Conservation (phyloP, 2,113 vertebrate genomes). For the Hirundichthys speculiger region DNA sequence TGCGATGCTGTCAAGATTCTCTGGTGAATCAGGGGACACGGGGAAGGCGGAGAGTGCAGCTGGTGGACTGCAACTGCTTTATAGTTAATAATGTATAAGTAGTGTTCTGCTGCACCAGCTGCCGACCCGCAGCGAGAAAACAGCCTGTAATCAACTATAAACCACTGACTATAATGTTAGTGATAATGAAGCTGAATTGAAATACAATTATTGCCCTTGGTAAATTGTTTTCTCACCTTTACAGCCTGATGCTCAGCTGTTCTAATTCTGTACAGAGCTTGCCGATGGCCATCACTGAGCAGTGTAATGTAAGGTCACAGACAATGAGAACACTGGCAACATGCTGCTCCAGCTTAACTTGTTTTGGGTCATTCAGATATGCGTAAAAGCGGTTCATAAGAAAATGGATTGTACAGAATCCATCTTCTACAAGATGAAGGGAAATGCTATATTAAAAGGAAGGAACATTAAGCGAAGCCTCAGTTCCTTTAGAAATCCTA, state of each 20-base stretch:
- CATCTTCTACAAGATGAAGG: too few relatives aligned
- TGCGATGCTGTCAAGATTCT: constrained; percentile 3
- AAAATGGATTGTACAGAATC: too few relatives aligned
- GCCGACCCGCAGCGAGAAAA: background rate
- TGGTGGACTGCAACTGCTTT: constrained; percentile 35
- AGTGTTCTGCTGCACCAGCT: constrained; percentile 7
- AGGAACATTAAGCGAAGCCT: too few relatives aligned
- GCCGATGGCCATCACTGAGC: too few relatives aligned
- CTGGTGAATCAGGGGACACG: constrained; percentile 12
- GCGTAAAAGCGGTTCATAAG: too few relatives aligned
- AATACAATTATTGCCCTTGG: background rate
- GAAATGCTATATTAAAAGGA: too few relatives aligned
- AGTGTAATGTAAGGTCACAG: too few relatives aligned
- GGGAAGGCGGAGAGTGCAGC: constrained; percentile 1
- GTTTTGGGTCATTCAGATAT: too few relatives aligned
- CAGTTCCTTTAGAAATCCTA: too few relatives aligned
- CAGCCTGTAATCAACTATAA: constrained; percentile 8
- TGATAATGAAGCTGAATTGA: background rate
- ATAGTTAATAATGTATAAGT: constrained; percentile 49
- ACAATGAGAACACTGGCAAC: too few relatives aligned
- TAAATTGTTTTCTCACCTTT: background rate
- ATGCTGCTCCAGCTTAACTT: too few relatives aligned
- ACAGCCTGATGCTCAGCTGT: background rate
- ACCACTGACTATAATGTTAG: background rate
- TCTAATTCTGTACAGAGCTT: too few relatives aligned